phyloP scores from a whole-genome alignment of 2,113 vertebrate genomes.

The Notarius quadriscutis region DNA sequence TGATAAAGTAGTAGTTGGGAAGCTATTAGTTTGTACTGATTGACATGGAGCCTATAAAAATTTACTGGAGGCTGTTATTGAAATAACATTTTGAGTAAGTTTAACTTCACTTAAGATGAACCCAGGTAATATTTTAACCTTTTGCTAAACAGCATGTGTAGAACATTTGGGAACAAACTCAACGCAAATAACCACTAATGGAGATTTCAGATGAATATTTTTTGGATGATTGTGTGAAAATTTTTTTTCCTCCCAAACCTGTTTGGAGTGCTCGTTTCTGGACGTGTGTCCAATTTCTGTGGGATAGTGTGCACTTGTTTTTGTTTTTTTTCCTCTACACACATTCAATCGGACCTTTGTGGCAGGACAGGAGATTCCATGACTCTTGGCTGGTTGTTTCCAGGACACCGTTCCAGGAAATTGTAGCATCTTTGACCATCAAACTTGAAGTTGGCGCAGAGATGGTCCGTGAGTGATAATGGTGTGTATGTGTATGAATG shows the following conservation, averaged over 20 bases:
- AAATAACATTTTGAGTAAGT: background rate
- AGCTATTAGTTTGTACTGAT: no score
- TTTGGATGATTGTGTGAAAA: no score
- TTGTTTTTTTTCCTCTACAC: background rate
- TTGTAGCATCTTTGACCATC: background rate
- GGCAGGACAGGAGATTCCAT: background rate
- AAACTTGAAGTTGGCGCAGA: background rate
- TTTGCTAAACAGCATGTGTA: background rate
- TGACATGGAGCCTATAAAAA: no score
- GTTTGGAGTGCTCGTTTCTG: background rate
- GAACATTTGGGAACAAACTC: background rate
- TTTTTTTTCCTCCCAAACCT: background rate
- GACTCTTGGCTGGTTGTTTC: background rate
- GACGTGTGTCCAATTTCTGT: background rate
- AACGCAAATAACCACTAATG: background rate
- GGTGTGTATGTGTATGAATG: background rate
- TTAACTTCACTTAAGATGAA: background rate
- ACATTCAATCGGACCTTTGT: constrained; percentile 2
- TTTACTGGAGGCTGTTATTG: no score
- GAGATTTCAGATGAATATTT: background rate
- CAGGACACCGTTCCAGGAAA: background rate
- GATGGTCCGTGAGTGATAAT: background rate
- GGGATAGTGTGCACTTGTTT: background rate
- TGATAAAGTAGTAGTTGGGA: no score
- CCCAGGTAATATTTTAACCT: background rate